Percentiles rank a stretch among this genome's conserved stretches.
phyloP scores from a whole-genome alignment of 2,797 vertebrate species.

The Brotula barbata region DNA sequence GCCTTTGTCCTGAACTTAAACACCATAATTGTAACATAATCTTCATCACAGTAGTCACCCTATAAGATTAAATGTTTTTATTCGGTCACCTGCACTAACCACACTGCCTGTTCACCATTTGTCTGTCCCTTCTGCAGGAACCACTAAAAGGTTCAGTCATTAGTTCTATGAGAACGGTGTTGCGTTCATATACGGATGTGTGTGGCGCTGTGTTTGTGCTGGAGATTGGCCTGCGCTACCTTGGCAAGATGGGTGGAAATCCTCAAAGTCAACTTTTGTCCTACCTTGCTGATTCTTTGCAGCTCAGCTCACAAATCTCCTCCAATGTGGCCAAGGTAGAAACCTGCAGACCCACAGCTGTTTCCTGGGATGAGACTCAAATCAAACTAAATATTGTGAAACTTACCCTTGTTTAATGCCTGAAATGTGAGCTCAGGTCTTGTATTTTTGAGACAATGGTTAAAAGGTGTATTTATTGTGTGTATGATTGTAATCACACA shows the following conservation, averaged over 20 bases:
- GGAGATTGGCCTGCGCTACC: conserved; percentile 76
- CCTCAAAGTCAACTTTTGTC: conserved; percentile 51
- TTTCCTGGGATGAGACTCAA: too few species aligned
- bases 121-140: conserved; percentile 52
- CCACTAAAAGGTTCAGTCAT: conserved; percentile 69
- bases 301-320: conserved; percentile 72
- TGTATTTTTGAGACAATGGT: too few species aligned
- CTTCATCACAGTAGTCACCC: conserved; percentile 26
- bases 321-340: conserved; percentile 72
- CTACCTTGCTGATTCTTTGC: conserved; percentile 70
- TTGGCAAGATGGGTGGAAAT: conserved; percentile 71
- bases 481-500: too few species aligned
- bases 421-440: too few species aligned
- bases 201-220: conserved; percentile 70
- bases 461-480: too few species aligned
- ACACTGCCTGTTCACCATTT: conserved; percentile 23
- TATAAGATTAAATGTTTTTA: too few species aligned
- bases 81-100: too few species aligned
- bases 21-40: too few species aligned
- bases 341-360: background rate
- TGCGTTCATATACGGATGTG: conserved; percentile 74
- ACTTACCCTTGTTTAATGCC: too few species aligned
- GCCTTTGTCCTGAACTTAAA: too few species aligned
- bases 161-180: conserved; percentile 50
- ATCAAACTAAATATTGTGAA: too few species aligned